A percentile compares a stretch with the other conserved stretches of the same genome.
These are phyloP conservation scores for Lophochroa leadbeateri DNA, from an alignment of 2,113 vertebrate species.

Conservation along the genomic window DNA sequence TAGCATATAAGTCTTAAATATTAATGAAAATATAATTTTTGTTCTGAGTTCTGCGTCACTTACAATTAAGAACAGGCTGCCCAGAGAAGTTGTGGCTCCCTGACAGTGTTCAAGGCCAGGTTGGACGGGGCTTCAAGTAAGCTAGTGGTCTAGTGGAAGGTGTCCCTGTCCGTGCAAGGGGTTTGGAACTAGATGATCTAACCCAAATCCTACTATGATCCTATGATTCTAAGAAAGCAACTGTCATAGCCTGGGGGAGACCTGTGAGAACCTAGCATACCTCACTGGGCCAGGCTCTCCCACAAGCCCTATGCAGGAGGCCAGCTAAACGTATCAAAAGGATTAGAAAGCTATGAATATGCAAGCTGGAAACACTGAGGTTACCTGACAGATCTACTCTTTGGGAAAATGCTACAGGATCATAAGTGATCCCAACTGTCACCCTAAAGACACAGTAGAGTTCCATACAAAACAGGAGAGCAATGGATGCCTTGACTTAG, in stretches of 20 bases:
- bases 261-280: not conserved
- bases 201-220: not conserved
- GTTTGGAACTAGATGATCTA: not conserved
- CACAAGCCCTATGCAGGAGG: not conserved
- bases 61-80: not conserved
- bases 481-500: not conserved
- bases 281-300: not conserved
- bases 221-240: not conserved
- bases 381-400: not conserved
- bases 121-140: fast-evolving
- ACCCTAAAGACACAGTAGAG: not conserved
- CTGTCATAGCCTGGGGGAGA: not conserved
- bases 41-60: not conserved
- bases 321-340: not conserved
- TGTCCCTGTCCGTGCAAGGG: not conserved
- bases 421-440: not conserved
- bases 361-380: not conserved
- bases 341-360: not conserved
- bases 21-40: not conserved
- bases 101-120: not conserved
- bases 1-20: not conserved
- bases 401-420: not conserved
- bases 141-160: not conserved
- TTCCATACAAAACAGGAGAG: not conserved
- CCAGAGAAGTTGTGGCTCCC: not conserved